Conservation (phyloP, 2,888 invertebrate genomes). For the Plusia festucae region DNA sequence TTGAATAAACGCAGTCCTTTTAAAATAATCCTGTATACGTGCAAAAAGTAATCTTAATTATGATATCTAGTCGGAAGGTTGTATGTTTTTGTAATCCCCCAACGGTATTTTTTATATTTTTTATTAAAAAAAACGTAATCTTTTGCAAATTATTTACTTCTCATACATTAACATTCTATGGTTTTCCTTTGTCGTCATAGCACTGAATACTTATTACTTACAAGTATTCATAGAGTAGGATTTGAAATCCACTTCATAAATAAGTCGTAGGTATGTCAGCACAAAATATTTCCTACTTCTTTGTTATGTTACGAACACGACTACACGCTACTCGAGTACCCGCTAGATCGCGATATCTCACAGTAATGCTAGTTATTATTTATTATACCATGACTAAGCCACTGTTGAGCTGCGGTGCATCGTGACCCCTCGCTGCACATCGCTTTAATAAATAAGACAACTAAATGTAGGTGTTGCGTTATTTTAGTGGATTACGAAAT, state of each 20-base stretch:
- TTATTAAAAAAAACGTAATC: background rate
- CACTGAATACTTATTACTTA: background rate
- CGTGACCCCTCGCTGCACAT: slow-evolving; percentile 23
- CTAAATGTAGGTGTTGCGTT: slow-evolving; percentile 26
- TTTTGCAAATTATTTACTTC: background rate
- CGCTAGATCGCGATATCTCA: slow-evolving; percentile 44
- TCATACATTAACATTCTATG: slow-evolving; percentile 2
- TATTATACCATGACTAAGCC: slow-evolving; percentile 43
- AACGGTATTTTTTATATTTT: background rate
- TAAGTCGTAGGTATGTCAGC: slow-evolving; percentile 19
- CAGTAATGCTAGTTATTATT: slow-evolving; percentile 31
- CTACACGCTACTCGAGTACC: slow-evolving; percentile 4
- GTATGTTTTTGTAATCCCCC: background rate
- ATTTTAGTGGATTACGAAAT: slow-evolving; percentile 31
- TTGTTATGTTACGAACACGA: slow-evolving; percentile 42
- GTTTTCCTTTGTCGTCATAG: slow-evolving; percentile 25
- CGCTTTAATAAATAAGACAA: slow-evolving; percentile 29
- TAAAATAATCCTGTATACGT: background rate
- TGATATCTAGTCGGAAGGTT: background rate
- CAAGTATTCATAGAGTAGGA: slow-evolving; percentile 20
- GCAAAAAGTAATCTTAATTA: background rate
- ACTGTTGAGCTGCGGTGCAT: slow-evolving; percentile 27
- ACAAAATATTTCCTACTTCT: slow-evolving; percentile 58
- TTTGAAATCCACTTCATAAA: slow-evolving; percentile 23
- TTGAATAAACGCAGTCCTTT: too few relatives aligned